Percentiles rank a stretch among this genome's conserved stretches.
Conservation (phyloP, 2,113 vertebrate species). For the Alligator mississippiensis region DNA sequence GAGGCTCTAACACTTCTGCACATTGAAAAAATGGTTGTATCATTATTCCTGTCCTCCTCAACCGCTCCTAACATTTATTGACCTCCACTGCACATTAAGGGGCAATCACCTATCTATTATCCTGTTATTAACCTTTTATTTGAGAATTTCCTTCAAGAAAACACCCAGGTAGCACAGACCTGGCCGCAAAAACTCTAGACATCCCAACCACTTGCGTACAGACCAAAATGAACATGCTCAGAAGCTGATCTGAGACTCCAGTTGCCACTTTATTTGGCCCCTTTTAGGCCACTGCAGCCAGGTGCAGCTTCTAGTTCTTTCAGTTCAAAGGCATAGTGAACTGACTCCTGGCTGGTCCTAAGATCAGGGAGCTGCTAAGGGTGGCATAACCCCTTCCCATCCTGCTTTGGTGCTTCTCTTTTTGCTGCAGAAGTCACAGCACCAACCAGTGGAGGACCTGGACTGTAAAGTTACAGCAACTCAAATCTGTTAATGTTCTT, state of each 20-base stretch:
- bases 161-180: neutral
- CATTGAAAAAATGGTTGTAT: neutral
- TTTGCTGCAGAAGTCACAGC: neutral
- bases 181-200: accelerated
- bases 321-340: neutral
- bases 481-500: neutral
- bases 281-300: neutral
- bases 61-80: neutral
- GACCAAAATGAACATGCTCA: neutral
- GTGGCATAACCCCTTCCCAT: accelerated
- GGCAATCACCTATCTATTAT: accelerated
- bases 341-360: accelerated
- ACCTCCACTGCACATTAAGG: neutral
- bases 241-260: neutral
- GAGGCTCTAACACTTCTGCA: no score
- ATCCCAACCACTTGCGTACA: neutral
- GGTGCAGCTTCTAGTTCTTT: neutral
- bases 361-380: accelerated
- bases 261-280: neutral
- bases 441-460: neutral
- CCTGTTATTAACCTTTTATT: accelerated
- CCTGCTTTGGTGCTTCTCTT: neutral
- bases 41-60: neutral
- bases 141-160: neutral
- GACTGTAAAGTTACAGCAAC: accelerated